Evolutionary conservation across 1,140 invertebrate species (phyloP).

Genomic region (Patella vulgata): DNA sequence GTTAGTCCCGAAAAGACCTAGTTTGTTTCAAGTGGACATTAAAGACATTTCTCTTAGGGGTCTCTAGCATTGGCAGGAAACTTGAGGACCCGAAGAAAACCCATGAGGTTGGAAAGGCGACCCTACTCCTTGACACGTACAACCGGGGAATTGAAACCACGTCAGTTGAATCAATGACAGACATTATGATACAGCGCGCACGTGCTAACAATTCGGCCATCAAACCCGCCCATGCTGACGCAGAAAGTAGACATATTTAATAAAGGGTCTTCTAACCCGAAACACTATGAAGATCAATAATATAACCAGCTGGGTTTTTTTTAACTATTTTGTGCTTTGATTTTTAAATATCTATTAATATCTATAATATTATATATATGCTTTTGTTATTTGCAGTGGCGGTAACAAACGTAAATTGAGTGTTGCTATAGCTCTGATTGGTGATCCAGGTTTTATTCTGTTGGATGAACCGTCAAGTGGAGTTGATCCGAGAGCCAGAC

Average conservation of each 20-base stretch:
- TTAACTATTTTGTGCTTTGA: neutral
- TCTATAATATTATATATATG: neutral
- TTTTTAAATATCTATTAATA: neutral
- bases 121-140: too few species aligned
- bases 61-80: too few species aligned
- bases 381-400: conserved; percentile 49
- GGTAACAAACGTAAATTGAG: conserved; percentile 96
- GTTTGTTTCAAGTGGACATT: too few species aligned
- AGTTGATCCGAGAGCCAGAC: conserved; percentile 67
- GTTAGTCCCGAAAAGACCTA: too few species aligned
- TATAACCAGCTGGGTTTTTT: neutral
- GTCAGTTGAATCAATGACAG: too few species aligned
- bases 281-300: neutral
- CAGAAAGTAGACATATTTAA: neutral
- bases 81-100: too few species aligned
- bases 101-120: too few species aligned
- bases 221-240: too few species aligned
- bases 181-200: too few species aligned
- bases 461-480: conserved; percentile 69
- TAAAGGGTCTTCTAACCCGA: neutral
- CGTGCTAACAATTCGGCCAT: too few species aligned
- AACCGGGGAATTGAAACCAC: too few species aligned
- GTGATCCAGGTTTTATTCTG: conserved; percentile 70
- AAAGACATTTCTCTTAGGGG: neutral
- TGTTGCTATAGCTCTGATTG: conserved; percentile 88